Base-by-base conservation (phyloP, 2,113 vertebrate genomes). In the Sigmodon hispidus region DNA sequence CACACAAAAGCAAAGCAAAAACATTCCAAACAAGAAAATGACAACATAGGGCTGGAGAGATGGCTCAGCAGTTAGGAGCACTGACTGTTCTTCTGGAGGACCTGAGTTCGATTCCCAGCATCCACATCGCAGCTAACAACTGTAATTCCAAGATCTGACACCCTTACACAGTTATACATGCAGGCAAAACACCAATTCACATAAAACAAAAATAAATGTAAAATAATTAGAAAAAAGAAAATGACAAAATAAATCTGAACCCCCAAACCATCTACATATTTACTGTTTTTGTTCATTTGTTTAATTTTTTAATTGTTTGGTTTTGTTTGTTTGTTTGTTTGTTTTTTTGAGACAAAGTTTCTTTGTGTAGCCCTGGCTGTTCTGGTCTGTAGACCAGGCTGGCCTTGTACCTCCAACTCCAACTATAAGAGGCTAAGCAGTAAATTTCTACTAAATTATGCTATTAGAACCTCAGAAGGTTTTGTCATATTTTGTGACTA, bases 381-480 rank as follows among this genome's bases (percentile, higher is more conserved):
- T 16, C 34, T 70, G 67, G 65, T n/a, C 34, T n/a, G 67, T 36
- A 70, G 16, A 69, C 67, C 67, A 19, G 2, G 34, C 34, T 19
- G 67, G 16, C 34, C 67, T 69, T 34, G 69, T 81, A 65, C 17
- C 7, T 45, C 87, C 55, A 93, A 81, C 7, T 45, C 87, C 55
- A 93, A 81, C 12, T 36, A 36, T 57, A 93, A 69, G 84, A 72
- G 88, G 45, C 36, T 50, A 93, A 50, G 15, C 2, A n/a, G 52
- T 50, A 86, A 94, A 91, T 91, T 55, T 17, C 80, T 76, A 75
- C 75, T 87, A 91, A 88, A 76, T 80, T 79, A 81, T 4, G 89
- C 0, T 72, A 75, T 9, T n/a, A 80, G 43, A 80, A 72, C 87
- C 43, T 67, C 16, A 57, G 65, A 93, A 87, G 67, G 11, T 76